Evolutionary conservation across 2,888 invertebrate genomes (phyloP), one percentile per base, ranked within the genome.

Genomic region (Drosophila multiciliata): DNA sequence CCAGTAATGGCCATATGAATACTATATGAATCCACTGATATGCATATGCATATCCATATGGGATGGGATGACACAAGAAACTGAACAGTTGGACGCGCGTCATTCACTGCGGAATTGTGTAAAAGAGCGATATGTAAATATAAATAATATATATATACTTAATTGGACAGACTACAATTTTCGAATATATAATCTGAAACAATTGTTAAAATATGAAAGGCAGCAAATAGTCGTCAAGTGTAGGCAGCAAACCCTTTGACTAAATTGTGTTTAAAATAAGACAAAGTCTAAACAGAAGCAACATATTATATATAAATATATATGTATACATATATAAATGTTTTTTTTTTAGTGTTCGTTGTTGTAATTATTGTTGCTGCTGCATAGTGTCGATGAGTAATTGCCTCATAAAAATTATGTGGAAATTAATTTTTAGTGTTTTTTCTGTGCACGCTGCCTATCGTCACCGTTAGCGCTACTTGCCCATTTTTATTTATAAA

Each of bases 401-500:
- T 87, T 87, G 87, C 84, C 90, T 90, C 90, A 90, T 87, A 86
- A 90, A 87, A 90, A 87, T 87, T 78, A 87, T 87, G 90, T 83
- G 90, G 78, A 87, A 89, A 90, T 87, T 90, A 90, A 86, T 86
- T 90, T 88, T 90, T 83, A 85, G 72, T 78, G 83, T 71, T 85
- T 79, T 78, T 80, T 80, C 73, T 23, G 42, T 72, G 71, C 74
- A 60, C 29, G 62, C 59, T 45, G 66, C 52, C 74, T 36, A 73
- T 53, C 61, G 67, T 58, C 67, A 61, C 45, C 73, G 52, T 48
- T 58, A 55, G 60, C 52, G 54, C 49, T 36, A 12, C 64, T 38
- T 35, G n/a, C 20, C 38, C 20, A 20, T n/a, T 59, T 48, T 78
- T 87, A 87, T 83, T 74, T 81, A 70, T 88, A 74, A 69, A 58